Conservation (phyloP, 2,113 vertebrate genomes). For the Phalacrocorax brasilianus region DNA sequence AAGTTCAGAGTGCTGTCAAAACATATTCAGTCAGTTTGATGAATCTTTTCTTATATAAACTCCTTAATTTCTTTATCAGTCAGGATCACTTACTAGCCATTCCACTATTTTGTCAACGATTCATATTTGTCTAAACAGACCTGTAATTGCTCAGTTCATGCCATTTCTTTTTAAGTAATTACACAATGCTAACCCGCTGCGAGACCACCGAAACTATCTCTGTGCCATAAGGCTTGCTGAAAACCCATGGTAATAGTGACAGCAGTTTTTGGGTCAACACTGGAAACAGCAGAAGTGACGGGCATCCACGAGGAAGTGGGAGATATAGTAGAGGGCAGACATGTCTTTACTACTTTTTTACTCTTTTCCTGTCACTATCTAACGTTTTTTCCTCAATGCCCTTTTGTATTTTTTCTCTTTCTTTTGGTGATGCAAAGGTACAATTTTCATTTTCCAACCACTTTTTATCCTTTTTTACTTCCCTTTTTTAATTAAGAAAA, state of each 20-base stretch:
- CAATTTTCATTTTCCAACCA: not conserved
- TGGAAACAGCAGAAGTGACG: not conserved
- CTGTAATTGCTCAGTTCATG: not conserved
- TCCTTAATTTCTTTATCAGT: not conserved
- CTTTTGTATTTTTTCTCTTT: not conserved
- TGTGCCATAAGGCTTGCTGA: not conserved
- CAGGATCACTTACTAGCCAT: not conserved
- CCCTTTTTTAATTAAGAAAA: not conserved
- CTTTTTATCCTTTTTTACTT: not conserved
- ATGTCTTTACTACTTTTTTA: not conserved
- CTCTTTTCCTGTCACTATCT: not conserved
- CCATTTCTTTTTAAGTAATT: not conserved
- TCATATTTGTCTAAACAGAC: not conserved
- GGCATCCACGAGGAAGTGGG: not conserved
- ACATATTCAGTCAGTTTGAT: not conserved
- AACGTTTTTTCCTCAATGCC: not conserved
- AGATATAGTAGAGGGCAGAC: not conserved
- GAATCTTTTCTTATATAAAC: not conserved
- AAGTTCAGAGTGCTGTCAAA: not conserved
- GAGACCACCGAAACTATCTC: not conserved
- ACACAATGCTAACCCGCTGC: not conserved
- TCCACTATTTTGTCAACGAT: not conserved
- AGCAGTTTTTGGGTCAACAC: not conserved
- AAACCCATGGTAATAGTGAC: not conserved
- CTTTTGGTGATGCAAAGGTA: not conserved